Base-by-base conservation (phyloP, 2,797 vertebrate species). In the Chelon auratus region DNA sequence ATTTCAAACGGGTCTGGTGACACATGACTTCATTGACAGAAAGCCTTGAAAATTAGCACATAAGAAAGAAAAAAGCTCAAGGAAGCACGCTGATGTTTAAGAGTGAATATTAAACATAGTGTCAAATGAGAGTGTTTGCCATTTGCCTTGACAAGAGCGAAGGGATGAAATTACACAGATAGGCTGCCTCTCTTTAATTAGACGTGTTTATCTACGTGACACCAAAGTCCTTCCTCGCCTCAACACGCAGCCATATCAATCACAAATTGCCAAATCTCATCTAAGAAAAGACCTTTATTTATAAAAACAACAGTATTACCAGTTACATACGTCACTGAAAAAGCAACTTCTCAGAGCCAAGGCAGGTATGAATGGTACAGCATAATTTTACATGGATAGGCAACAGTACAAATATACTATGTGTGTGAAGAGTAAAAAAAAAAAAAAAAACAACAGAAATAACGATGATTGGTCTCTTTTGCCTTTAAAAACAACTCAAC, bases 211-310 rank as follows among this genome's bases (percentile, higher is more conserved):
- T 83, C 72, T 57, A 69, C 63, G 52, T 3, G 72, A 72, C 42
- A 45, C 36, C 55, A 61, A 62, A 72, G 26, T 58, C 43, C 33
- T 52, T 62, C 22, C 57, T 72, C 65, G 67, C 50, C 15, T 37
- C 63, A 10, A 5, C 59, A 52, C 42, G 56, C 58, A 50, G 36
- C 13, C 51, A 82, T 62, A 77, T 61, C 61, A 81, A 83, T 78
- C 68, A 88, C 84, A 73, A 2, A 0, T 1, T 9, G 5, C 77
- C 53, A 78, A 68, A 80, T 72, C 79, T 85, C 33, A 83, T 93
- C 92, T 92, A 91, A 83, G 92, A 94, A 95, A 94, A 92, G 87
- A 89, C 93, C 89, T 94, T 93, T 93, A 89, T 95, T 94, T 95
- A 95, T 94, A 90, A 93, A 93, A 93, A 93, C 60, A 86, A 93